phyloP scores from a whole-genome alignment of 2,113 vertebrate genomes.

The Glaucidium brasilianum region DNA sequence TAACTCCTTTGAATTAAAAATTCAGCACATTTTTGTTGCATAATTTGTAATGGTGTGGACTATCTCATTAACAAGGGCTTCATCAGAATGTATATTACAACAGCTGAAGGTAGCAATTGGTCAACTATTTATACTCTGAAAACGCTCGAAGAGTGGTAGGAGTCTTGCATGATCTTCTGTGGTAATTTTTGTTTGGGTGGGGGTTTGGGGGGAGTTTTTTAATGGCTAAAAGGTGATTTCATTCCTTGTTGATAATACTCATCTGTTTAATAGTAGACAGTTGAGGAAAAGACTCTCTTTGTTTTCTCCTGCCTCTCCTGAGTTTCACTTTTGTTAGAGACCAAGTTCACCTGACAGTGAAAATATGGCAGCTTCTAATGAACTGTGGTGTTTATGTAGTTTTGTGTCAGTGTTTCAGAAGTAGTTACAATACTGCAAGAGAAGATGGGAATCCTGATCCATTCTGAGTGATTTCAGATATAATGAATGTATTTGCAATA shows the following conservation, averaged over 20 bases:
- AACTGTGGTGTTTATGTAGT: background rate
- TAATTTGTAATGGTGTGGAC: background rate
- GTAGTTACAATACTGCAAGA: background rate
- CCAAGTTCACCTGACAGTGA: background rate
- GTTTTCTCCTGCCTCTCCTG: background rate
- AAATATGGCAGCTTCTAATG: background rate
- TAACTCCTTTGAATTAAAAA: background rate
- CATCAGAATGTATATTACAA: background rate
- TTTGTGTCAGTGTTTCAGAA: background rate
- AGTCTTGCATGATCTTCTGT: background rate
- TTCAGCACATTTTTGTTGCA: background rate
- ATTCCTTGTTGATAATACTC: background rate
- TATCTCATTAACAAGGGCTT: background rate
- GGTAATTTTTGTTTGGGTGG: background rate
- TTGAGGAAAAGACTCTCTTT: background rate
- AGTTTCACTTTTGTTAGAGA: background rate
- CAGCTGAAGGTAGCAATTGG: background rate
- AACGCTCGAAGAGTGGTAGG: background rate
- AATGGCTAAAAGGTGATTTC: background rate
- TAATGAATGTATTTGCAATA: background rate
- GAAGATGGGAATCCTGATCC: background rate
- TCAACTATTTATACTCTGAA: background rate
- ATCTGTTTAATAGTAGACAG: background rate
- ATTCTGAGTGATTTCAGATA: background rate
- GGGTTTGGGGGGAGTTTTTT: background rate